A percentile compares a stretch with the other conserved stretches of the same genome.
These are phyloP conservation scores for Salvelinus fontinalis DNA, from an alignment of 2,113 vertebrate genomes.

Conservation along the genomic window DNA sequence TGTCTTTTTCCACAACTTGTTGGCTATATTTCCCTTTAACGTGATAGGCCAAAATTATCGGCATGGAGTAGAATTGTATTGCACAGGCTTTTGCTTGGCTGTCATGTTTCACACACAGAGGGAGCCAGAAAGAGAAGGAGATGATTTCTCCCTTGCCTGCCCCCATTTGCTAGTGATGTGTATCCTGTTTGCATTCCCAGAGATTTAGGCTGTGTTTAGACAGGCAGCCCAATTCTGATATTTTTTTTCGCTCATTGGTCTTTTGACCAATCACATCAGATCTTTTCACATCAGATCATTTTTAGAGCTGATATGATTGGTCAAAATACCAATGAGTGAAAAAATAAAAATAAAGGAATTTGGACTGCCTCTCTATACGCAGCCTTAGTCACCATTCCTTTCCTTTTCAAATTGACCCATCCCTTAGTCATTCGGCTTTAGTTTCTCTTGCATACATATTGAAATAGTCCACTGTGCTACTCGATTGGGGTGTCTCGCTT, in stretches of 20 bases:
- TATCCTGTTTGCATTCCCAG: constrained; percentile 52
- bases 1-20: neutral
- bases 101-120: neutral
- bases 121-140: constrained; percentile 35
- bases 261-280: no score
- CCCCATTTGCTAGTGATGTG: constrained; percentile 30
- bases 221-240: no score
- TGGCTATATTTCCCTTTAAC: neutral
- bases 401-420: constrained; percentile 28
- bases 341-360: no score
- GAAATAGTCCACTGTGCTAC: no score
- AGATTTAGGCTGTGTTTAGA: constrained; percentile 1
- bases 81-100: neutral
- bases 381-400: constrained; percentile 25
- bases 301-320: no score
- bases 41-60: neutral
- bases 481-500: no score
- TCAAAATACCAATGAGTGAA: no score
- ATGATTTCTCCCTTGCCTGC: constrained; percentile 35
- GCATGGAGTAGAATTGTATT: neutral
- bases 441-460: neutral
- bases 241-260: no score
- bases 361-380: no score
- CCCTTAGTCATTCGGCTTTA: neutral
- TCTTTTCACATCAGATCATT: no score